Evolutionary conservation across 2,888 invertebrate genomes (phyloP), one percentile per base, ranked within the genome.

Genomic region (Chymomyza fuscimana): DNA sequence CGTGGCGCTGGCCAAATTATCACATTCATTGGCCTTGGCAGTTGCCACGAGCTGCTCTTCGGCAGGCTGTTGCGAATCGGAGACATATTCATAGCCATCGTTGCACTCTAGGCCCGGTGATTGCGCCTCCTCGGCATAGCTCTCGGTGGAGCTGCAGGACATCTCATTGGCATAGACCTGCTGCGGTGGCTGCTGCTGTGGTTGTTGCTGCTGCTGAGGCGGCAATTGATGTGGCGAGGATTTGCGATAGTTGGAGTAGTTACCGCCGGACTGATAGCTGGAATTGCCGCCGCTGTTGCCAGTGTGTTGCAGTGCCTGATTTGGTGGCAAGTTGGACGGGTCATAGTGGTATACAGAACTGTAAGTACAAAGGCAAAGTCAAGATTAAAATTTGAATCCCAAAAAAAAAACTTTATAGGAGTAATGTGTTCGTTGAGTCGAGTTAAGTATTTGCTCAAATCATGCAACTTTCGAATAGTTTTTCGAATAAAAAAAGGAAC

Each of bases 321-420:
- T 89, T 73, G 92, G 90, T 74, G 92, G 92, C 87, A 91, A 82
- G 79, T 92, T 92, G 83, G 92, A 91, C 81, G 92, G 92, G 88
- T 92, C 92, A 82, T 91, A 92, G 86, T 92, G 92, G 85, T 92
- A 92, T 79, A 92, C 89, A 79, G 92, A 91, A 84, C 92, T 92
- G 89, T 61, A 91, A 75, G 36, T 67, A 40, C 40, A 65, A 15
- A 29, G 29, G 6, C 6, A 19, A 9, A 60, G 4, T 12, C 2
- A 46, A 46, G 40, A 10, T 46, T 46, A 12, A 12, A 12, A 46
- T 0, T 46, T 46, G 0, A 12, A 12, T 12, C 25, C 25, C 2
- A 25, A 46, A 12, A 46, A 46, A 46, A 46, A 9, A 40, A 40
- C 1, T 32, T 1, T 40, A 12, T 12, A 12, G 12, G 12, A 46